Percentiles rank a stretch among this genome's conserved stretches.
Evolutionary conservation across 2,888 invertebrate species (phyloP).

Genomic region (Torymus aiolomorphi): DNA sequence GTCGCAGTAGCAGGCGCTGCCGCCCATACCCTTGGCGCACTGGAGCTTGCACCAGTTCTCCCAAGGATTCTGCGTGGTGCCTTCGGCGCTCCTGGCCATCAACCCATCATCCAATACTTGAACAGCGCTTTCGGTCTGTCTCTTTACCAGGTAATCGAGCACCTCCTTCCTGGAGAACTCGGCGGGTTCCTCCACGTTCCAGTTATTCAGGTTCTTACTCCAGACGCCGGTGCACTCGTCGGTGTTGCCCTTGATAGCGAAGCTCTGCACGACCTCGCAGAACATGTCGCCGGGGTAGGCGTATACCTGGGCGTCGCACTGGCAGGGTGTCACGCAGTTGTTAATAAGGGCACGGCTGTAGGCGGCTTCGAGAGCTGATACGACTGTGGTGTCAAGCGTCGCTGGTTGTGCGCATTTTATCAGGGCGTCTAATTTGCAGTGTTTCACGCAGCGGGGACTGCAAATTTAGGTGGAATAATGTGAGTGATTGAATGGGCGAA

Average conservation of each 20-base stretch:
- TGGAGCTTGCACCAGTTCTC: slow-evolving; percentile 81
- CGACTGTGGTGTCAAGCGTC: not conserved
- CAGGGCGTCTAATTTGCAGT: not conserved
- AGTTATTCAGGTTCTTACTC: not conserved
- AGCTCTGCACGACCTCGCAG: slow-evolving; percentile 2
- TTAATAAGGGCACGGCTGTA: not conserved
- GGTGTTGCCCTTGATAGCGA: not conserved
- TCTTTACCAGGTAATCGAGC: slow-evolving; percentile 8
- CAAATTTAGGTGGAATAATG: not conserved
- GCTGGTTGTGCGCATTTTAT: not conserved
- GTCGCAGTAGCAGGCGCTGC: slow-evolving; percentile 87
- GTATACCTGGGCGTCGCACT: slow-evolving; percentile 3
- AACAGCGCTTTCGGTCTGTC: too few relatives aligned
- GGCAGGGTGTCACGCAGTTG: slow-evolving; percentile 18
- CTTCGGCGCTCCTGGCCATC: not conserved
- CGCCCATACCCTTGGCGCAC: slow-evolving; percentile 83
- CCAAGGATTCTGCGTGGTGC: slow-evolving; percentile 74
- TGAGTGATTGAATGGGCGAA: too few relatives aligned
- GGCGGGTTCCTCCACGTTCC: not conserved
- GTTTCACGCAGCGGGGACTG: slow-evolving; percentile 3
- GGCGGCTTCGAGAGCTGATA: not conserved
- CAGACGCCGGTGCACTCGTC: slow-evolving; percentile 5
- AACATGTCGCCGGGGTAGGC: not conserved
- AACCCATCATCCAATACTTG: too few relatives aligned
- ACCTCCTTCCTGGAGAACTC: not conserved